Evolutionary conservation across 2,797 vertebrate genomes (phyloP), one percentile per base, ranked within the genome.

Genomic region (Podarcis lilfordi): DNA sequence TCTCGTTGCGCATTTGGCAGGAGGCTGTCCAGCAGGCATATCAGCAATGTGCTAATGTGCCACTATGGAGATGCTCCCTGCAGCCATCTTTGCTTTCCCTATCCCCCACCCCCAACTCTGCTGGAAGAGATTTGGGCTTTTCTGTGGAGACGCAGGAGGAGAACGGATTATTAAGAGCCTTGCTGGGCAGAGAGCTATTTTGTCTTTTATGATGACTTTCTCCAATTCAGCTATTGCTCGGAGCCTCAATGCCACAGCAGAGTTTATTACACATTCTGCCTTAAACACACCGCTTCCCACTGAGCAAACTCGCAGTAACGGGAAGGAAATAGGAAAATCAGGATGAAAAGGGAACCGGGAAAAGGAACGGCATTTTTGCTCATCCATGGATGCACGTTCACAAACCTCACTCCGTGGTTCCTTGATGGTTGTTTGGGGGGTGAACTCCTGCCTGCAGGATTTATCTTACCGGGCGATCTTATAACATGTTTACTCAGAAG

Each of bases 261-360:
- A 95, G 94, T 90, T 96, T 95, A 96, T 90, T 96, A 95, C 91
- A 93, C 84, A 87, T 95, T 95, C 69, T 68, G 71, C 78, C 93
- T 95, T 94, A 92, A 92, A 91, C 87, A 90, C 71, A 29, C 76
- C 80, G 88, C 84, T 95, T 92, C 94, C 92, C 89, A 89, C 90
- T 84, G 92, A 94, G 89, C 61, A 88, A 76, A 93, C 59, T 91
- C 75, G 93, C 91, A 86, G 71, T 21, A 43, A 80, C 85, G 91
- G 69, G 83, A 0, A 0, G 3, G 2, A 64, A 75, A 82, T 85
- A 89, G 50, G 50, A 55, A 55, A 55, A 55, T 55, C 50, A 83
- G 32, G 79, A 71, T 23, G 2, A 85, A 90, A 43, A 37, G 35
- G 75, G 45, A 27, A 68, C 17, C 0, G 0, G 9, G 10, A 1